Conservation (phyloP, 2,113 vertebrate species). For the Nematolebias whitei region DNA sequence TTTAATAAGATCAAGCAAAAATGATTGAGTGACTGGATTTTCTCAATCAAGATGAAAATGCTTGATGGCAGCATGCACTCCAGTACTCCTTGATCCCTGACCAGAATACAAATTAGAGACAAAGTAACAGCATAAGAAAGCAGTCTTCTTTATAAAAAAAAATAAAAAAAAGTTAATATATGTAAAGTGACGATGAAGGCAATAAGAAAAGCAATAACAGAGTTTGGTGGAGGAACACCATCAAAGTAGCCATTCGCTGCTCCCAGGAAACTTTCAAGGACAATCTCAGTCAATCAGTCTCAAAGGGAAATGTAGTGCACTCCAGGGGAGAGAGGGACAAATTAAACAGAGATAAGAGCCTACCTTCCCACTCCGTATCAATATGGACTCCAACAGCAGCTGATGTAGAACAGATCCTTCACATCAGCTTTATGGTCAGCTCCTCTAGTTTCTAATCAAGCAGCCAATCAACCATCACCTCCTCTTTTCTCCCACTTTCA, state of each 20-base stretch:
- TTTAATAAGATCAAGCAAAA: conserved; percentile 36
- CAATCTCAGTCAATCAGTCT: conserved; percentile 69
- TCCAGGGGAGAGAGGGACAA: conserved; percentile 49
- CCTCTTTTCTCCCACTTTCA: not conserved
- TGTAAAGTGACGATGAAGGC: too few relatives aligned
- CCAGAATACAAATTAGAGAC: conserved; percentile 57
- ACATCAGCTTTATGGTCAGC: conserved; percentile 41
- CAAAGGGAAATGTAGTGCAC: conserved; percentile 55
- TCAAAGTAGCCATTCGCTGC: conserved; percentile 58
- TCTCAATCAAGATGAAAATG: conserved; percentile 26
- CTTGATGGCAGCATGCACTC: conserved; percentile 28
- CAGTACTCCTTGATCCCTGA: conserved; percentile 51
- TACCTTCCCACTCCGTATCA: conserved; percentile 38
- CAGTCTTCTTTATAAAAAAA: too few relatives aligned
- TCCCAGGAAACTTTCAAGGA: conserved; percentile 72
- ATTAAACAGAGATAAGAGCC: conserved; percentile 56
- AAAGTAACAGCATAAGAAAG: not conserved
- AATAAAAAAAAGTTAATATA: too few relatives aligned
- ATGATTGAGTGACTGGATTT: conserved; percentile 23
- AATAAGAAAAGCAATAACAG: not conserved
- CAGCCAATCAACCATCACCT: conserved; percentile 30
- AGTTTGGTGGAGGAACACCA: conserved; percentile 14
- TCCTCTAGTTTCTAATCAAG: conserved; percentile 36
- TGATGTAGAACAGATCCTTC: conserved; percentile 62
- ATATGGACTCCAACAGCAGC: conserved; percentile 36